phyloP scores from a whole-genome alignment of 2,888 invertebrate genomes.

The Tinea pellionella region DNA sequence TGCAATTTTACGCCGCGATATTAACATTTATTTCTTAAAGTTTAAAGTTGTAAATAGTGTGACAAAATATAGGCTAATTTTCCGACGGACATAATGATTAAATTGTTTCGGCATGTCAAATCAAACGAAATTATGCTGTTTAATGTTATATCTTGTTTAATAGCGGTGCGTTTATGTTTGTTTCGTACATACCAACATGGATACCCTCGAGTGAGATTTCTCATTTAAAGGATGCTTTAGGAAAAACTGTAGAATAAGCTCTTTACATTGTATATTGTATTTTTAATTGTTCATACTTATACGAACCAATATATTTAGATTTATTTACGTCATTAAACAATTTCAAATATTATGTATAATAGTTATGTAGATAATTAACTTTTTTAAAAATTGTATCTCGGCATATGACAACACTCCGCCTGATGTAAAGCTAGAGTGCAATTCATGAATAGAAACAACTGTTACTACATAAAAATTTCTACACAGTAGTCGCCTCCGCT shows the following conservation, averaged over 20 bases:
- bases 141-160: conserved; percentile 61
- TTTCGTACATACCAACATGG: conserved; percentile 44
- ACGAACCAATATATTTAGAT: no score
- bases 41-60: conserved; percentile 26
- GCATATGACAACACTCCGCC: no score
- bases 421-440: no score
- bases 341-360: no score
- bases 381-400: no score
- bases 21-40: conserved; percentile 24
- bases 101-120: conserved; percentile 69
- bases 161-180: conserved; percentile 51
- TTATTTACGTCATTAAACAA: no score
- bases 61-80: conserved; percentile 34
- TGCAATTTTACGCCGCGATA: conserved; percentile 21
- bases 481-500: no score
- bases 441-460: no score
- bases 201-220: conserved; percentile 48
- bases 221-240: conserved; percentile 29
- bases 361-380: no score
- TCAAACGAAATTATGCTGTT: conserved; percentile 67
- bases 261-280: neutral
- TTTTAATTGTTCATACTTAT: no score
- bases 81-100: conserved; percentile 61
- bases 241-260: neutral
- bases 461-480: no score